Evolutionary conservation across 1,140 invertebrate genomes (phyloP), one percentile per base, ranked within the genome.

Genomic region (Drosophila sucinea): DNA sequence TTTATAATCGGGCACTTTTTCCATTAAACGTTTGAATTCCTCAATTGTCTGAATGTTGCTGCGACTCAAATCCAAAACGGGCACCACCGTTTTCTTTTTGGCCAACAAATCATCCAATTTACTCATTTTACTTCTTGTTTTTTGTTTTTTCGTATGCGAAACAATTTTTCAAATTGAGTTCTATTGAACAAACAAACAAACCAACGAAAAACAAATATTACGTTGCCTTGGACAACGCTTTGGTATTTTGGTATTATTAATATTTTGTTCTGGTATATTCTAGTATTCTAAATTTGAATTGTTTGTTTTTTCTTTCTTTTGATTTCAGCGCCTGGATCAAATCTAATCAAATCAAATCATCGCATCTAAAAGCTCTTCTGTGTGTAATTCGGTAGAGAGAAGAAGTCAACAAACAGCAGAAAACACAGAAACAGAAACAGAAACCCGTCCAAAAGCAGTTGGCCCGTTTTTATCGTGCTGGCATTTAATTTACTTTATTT

Each of bases 1-100:
- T 93, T 97, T 97, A 81, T 96, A 97, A 85, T 98, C 97, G 0
- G 97, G 97, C 27, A 98, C 96, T 92, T 96, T 96, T 75, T 97
- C 96, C 79, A 96, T 93, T 27, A 97, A 93, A 61, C 95, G 94
- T 74, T 95, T 94, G 77, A 97, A 97, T 86, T 98, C 97, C 81
- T 97, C 96, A 71, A 95, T 94, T 17, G 94, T 95, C 73, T 95
- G 96, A 41, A 94, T 94, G 3, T 95, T 95, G n/a, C 94, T 94
- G 92, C 96, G 96, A 60, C 96, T 97, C 62, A 98, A 94, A 92
- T 98, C 97, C 3, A 98, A 93, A 70, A 97, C 96, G 60, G 96
- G 95, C 40, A 95, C 95, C 58, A 95, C 94, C 87, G 97, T 96
- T 92, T 97, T 97, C 91, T 97, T 97, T 40, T 94, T 94, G 67